Percentiles rank a stretch among this genome's conserved stretches.
Conservation (phyloP, 2,797 vertebrate genomes). For the Spizella passerina region DNA sequence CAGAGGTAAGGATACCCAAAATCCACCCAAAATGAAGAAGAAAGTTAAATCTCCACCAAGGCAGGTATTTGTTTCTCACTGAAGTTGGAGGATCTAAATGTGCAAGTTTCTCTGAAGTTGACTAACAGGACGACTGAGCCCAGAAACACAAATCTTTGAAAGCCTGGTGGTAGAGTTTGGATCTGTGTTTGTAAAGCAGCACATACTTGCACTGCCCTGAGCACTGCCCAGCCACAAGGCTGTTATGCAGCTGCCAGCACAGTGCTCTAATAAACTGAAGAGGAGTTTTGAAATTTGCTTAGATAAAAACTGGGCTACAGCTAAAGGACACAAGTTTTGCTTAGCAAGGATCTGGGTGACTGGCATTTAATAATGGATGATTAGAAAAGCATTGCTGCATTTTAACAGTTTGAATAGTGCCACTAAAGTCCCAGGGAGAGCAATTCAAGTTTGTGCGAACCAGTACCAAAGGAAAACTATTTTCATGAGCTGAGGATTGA, state of each 20-base stretch:
- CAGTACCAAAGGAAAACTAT: background rate
- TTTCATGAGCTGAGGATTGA: background rate
- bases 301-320: background rate
- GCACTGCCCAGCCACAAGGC: background rate
- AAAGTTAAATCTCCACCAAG: background rate
- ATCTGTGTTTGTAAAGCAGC: background rate
- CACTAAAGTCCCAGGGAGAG: background rate
- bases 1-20: background rate
- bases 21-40: background rate
- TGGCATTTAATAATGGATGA: background rate
- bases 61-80: background rate
- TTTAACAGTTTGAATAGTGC: background rate
- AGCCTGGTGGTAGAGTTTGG: background rate
- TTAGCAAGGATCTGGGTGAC: background rate
- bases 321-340: background rate
- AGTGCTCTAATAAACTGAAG: background rate
- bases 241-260: background rate
- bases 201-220: background rate
- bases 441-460: background rate
- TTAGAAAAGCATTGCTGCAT: background rate
- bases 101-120: background rate
- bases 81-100: background rate
- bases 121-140: accelerated
- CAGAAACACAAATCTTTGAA: background rate
- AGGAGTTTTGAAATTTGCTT: background rate